Base-by-base conservation (phyloP, 1,140 invertebrate genomes). In the Drosophila neocordata region DNA sequence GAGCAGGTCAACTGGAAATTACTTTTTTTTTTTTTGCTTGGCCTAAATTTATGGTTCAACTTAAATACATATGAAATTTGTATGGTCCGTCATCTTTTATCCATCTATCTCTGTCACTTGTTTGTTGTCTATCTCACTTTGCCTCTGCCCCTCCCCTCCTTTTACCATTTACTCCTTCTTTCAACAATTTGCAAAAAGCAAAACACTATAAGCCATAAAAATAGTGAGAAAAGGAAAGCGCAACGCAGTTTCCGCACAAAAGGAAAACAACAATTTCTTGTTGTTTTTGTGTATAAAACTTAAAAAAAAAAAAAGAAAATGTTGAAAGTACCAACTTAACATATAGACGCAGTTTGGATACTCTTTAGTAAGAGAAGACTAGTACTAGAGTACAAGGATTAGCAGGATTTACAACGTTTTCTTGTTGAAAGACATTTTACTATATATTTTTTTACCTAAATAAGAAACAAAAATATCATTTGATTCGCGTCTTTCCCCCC, bases 231-330 rank as follows among this genome's bases (percentile, higher is more conserved):
- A 71, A 66, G 72, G 65, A 84, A 84, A 84, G 38, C 68, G 31
- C 52, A 81, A 61, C 69, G 65, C 69, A 85, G 65, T 85, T 84
- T 85, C 73, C 79, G 66, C 13, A 58, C 48, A 57, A 61, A 35
- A 60, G 35, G 41, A 38, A 62, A n/a, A n/a, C n/a, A n/a, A n/a
- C 51, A 73, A 31, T 38, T 61, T 62, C 1, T 4, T 20, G 27
- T 22, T 31, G 4, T 31, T 31, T 31, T 31, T 31, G 3, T 31
- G 27, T 31, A 31, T 6, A 4, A 1, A 0, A 24, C 2, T 1
- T n/a, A 52, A 11, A 48, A 24, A 35, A 35, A 6, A 53, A 62
- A 73, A 52, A 4, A 4, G 6, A 9, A 35, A 53, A 72, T 72
- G 18, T 51, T 51, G 24, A 2, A 4, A 2, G 4, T 31, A 31